Conservation (phyloP, 2,797 vertebrate genomes). For the Cirrhinus molitorella region DNA sequence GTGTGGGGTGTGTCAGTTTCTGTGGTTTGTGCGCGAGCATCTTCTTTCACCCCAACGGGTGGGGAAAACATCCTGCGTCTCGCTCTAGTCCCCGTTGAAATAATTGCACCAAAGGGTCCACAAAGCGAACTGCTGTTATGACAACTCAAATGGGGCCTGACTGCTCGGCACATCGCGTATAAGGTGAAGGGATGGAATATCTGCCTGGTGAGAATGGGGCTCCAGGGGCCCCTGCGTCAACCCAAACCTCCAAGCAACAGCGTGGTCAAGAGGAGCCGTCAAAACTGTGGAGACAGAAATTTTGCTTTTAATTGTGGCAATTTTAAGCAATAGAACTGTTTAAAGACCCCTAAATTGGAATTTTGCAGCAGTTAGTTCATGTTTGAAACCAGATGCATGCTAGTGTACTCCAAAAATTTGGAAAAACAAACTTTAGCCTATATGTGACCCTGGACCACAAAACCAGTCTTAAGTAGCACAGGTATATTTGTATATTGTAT, state of each 20-base stretch:
- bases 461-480: too few relatives aligned
- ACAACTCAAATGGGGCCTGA: not conserved
- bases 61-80: slow-evolving; percentile 23
- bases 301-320: not conserved
- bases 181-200: slow-evolving; percentile 28
- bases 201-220: not conserved
- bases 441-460: not conserved
- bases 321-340: not conserved
- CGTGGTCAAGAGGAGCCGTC: slow-evolving; percentile 62
- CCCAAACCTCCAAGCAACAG: slow-evolving; percentile 12
- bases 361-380: not conserved
- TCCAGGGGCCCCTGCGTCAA: slow-evolving; percentile 1
- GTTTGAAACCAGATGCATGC: not conserved
- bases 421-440: not conserved
- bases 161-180: not conserved
- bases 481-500: too few relatives aligned
- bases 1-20: slow-evolving; percentile 58
- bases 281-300: slow-evolving; percentile 55
- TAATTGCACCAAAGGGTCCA: slow-evolving; percentile 30
- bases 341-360: not conserved
- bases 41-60: slow-evolving; percentile 19
- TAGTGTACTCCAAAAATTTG: not conserved
- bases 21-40: slow-evolving; percentile 30
- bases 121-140: slow-evolving; percentile 14
- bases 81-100: slow-evolving; percentile 18